Conservation (phyloP, 1,140 invertebrate genomes). For the Charaxes varanes region DNA sequence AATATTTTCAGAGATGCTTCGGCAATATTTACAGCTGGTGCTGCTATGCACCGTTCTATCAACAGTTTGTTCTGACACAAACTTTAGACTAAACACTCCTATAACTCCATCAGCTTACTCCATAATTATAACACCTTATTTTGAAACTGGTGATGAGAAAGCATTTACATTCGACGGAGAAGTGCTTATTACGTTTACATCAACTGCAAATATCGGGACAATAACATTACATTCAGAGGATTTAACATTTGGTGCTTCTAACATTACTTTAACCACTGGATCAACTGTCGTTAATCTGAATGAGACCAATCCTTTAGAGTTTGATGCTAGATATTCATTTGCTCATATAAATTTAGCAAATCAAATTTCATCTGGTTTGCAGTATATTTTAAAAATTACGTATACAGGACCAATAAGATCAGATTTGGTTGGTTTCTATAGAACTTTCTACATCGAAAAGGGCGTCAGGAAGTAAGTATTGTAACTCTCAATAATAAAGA, state of each 20-base stretch:
- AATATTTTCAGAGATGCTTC: slow-evolving; percentile 37
- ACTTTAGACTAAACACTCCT: slow-evolving; percentile 76
- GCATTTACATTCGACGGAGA: slow-evolving; percentile 78
- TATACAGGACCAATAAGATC: slow-evolving; percentile 74
- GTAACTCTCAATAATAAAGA: too few species aligned
- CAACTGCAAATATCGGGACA: slow-evolving; percentile 31
- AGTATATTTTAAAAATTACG: slow-evolving; percentile 65
- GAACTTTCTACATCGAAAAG: slow-evolving; percentile 80
- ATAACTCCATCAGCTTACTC: slow-evolving; percentile 79
- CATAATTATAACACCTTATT: slow-evolving; percentile 76
- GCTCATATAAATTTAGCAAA: slow-evolving; percentile 46
- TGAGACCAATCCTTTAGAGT: slow-evolving; percentile 31
- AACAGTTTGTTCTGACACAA: slow-evolving; percentile 31
- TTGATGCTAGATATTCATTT: slow-evolving; percentile 50
- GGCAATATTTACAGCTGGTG: slow-evolving; percentile 19
- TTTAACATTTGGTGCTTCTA: slow-evolving; percentile 65
- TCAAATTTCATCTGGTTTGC: slow-evolving; percentile 30
- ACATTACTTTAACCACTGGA: slow-evolving; percentile 45
- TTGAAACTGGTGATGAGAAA: slow-evolving; percentile 67
- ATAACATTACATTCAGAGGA: slow-evolving; percentile 80
- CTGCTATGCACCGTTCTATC: slow-evolving; percentile 18
- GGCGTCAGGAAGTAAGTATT: slow-evolving; percentile 61
- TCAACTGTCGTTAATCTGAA: slow-evolving; percentile 27
- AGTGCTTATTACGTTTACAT: slow-evolving; percentile 71
- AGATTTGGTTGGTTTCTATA: slow-evolving; percentile 86